Evolutionary conservation across 2,888 invertebrate genomes (phyloP).

Genomic region (Machimus atricapillus): DNA sequence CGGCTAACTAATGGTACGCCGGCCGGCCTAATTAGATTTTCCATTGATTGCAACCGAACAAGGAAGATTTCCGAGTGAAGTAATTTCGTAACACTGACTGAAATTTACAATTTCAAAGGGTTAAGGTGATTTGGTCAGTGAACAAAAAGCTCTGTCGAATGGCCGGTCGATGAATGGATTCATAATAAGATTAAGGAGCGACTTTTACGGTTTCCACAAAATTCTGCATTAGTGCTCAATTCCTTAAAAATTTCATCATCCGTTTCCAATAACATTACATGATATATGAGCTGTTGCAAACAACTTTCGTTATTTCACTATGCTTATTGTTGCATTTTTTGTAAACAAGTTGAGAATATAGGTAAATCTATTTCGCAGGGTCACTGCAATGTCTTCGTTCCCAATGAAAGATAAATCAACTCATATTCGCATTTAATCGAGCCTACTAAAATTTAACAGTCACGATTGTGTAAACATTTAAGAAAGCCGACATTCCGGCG

Average conservation of each 20-base stretch:
- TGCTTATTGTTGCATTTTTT: neutral
- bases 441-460: neutral
- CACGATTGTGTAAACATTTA: neutral
- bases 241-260: neutral
- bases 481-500: neutral
- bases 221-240: neutral
- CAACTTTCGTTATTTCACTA: neutral
- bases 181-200: neutral
- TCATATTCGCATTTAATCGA: neutral
- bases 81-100: neutral
- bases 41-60: neutral
- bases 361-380: neutral
- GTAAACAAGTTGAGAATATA: neutral
- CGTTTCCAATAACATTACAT: neutral
- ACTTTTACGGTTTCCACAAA: neutral
- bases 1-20: neutral
- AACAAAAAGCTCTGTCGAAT: neutral
- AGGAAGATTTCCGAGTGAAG: neutral
- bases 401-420: neutral
- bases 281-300: neutral
- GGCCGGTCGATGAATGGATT: neutral
- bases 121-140: neutral
- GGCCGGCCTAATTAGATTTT: neutral
- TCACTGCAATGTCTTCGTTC: neutral
- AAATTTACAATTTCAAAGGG: neutral